Evolutionary conservation across 2,113 vertebrate species (phyloP).

Genomic region (Lethenteron camtschaticum): DNA sequence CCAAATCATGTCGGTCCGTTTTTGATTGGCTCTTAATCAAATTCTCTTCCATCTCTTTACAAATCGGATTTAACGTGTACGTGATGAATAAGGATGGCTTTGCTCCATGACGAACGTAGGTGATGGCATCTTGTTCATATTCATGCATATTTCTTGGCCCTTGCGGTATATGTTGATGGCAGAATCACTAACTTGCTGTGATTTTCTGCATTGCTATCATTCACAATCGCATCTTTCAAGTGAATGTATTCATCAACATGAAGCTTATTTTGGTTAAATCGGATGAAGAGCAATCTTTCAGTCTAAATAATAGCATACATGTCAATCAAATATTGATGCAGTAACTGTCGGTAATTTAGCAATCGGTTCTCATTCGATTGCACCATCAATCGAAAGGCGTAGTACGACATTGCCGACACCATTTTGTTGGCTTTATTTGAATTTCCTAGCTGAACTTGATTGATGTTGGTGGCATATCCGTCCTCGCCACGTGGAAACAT

Average conservation of each 20-base stretch:
- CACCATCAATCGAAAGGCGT: background rate
- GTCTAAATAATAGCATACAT: background rate
- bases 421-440: background rate
- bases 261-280: background rate
- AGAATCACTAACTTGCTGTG: background rate
- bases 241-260: background rate
- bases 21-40: background rate
- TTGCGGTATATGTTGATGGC: background rate
- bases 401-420: background rate
- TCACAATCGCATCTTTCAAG: background rate
- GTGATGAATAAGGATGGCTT: background rate
- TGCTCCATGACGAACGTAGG: background rate
- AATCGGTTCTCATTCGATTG: background rate
- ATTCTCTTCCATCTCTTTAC: background rate
- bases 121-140: background rate
- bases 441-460: background rate
- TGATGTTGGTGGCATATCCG: background rate
- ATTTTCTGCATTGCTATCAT: background rate
- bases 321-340: background rate
- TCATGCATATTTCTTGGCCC: background rate
- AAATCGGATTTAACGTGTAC: background rate
- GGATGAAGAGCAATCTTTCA: background rate
- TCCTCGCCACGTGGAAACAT: background rate
- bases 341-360: background rate
- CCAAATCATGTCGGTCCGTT: background rate